Conservation (phyloP, 1,140 invertebrate genomes). For the Melanaphis sacchari region DNA sequence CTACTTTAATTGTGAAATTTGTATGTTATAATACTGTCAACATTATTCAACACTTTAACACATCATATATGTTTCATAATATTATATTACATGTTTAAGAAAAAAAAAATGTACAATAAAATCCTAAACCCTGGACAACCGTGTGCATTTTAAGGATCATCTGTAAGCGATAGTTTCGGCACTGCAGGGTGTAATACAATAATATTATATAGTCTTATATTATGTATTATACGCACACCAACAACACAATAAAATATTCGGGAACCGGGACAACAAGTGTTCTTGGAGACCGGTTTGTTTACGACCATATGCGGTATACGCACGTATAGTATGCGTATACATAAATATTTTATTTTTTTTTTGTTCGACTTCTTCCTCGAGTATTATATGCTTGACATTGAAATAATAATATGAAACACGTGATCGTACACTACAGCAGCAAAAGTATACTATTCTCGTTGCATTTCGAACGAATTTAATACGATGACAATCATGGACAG, state of each 20-base stretch:
- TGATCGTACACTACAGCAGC: background rate
- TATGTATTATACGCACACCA: background rate
- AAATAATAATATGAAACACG: background rate
- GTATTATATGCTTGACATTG: background rate
- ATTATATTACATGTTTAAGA: background rate
- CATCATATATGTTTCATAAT: too few relatives aligned
- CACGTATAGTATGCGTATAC: background rate
- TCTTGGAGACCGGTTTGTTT: conserved; percentile 42
- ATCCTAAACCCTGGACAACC: background rate
- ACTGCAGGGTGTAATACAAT: background rate
- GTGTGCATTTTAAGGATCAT: background rate
- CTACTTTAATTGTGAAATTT: background rate
- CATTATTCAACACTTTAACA: too few relatives aligned
- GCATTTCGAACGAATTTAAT: background rate
- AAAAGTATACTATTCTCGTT: background rate
- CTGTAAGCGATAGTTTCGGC: background rate
- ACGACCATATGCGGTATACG: conserved; percentile 26
- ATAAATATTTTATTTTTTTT: conserved; percentile 17
- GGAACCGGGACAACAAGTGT: background rate
- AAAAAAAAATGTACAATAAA: background rate
- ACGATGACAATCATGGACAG: background rate
- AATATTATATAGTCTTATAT: background rate
- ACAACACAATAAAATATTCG: background rate
- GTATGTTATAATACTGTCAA: background rate
- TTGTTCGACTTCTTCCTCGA: background rate